A percentile compares a stretch with the other conserved stretches of the same genome.
These are phyloP conservation scores for Bembecia ichneumoniformis DNA, from an alignment of 2,888 invertebrate genomes.

Conservation along the genomic window DNA sequence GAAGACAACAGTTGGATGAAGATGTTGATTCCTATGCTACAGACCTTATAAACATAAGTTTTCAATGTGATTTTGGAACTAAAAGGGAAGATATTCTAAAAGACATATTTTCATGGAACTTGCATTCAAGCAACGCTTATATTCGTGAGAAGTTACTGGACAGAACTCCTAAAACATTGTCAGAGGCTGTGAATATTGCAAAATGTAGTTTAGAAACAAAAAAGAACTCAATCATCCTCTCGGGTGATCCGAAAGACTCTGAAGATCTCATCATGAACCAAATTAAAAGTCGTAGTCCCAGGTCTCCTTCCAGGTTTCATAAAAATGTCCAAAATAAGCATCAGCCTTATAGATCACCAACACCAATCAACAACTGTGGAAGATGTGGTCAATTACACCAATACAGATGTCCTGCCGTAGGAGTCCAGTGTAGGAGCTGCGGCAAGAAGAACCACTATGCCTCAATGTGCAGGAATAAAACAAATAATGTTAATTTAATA, in stretches of 20 bases:
- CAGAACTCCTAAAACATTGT: too few relatives aligned
- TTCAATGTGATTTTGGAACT: too few relatives aligned
- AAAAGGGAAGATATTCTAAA: too few relatives aligned
- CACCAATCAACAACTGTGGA: background rate
- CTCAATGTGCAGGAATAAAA: background rate
- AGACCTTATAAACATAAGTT: too few relatives aligned
- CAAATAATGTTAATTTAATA: background rate
- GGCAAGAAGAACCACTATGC: background rate
- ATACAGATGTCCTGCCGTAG: background rate
- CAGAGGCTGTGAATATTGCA: too few relatives aligned
- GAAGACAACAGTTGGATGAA: too few relatives aligned
- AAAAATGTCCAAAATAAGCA: background rate
- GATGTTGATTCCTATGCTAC: too few relatives aligned
- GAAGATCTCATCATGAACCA: background rate
- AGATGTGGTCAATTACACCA: background rate
- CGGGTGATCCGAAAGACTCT: background rate
- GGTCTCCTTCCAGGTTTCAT: background rate
- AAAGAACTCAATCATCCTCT: background rate
- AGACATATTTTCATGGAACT: too few relatives aligned
- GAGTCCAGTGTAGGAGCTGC: background rate
- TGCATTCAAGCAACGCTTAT: too few relatives aligned
- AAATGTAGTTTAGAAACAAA: background rate
- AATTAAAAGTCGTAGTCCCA: background rate
- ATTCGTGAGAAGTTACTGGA: too few relatives aligned
- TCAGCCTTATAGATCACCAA: background rate